Conservation (phyloP, 2,888 invertebrate genomes). For the Asteroscopus sphinx region DNA sequence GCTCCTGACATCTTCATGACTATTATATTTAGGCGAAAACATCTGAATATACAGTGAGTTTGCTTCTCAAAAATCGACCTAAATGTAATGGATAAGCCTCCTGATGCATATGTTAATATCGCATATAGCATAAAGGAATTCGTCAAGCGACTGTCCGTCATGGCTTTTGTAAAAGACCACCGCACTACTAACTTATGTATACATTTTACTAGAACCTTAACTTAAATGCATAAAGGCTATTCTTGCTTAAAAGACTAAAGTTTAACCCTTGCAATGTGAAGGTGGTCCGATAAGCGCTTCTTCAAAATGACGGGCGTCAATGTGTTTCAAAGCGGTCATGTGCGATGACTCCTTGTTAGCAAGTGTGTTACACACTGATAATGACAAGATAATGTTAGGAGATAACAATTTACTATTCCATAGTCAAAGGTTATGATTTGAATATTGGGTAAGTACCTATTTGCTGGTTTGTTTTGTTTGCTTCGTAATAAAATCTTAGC, state of each 20-base stretch:
- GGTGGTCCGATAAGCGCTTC: slow-evolving; percentile 79
- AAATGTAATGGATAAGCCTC: slow-evolving; percentile 29
- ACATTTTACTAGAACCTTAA: slow-evolving; percentile 53
- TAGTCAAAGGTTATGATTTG: slow-evolving; percentile 39
- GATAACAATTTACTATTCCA: slow-evolving; percentile 45
- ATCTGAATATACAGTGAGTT: slow-evolving; percentile 13
- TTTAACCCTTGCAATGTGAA: slow-evolving; percentile 65
- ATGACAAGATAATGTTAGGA: slow-evolving; percentile 79
- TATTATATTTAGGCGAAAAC: slow-evolving; percentile 57
- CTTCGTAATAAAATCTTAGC: too few species aligned
- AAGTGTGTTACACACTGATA: slow-evolving; percentile 72
- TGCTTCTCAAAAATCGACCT: slow-evolving; percentile 44
- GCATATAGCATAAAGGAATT: slow-evolving; percentile 76
- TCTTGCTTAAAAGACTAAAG: slow-evolving; percentile 39
- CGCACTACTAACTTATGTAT: slow-evolving; percentile 49
- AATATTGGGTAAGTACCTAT: slow-evolving; percentile 4
- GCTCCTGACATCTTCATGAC: slow-evolving; percentile 84
- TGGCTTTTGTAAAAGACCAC: slow-evolving; percentile 70
- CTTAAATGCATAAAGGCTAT: slow-evolving; percentile 18
- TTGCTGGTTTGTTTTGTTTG: not conserved
- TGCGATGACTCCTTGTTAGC: slow-evolving; percentile 85
- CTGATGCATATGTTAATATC: slow-evolving; percentile 3
- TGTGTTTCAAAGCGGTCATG: slow-evolving; percentile 82
- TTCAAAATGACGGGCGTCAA: slow-evolving; percentile 80
- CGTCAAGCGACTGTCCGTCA: slow-evolving; percentile 84